These are phyloP conservation scores for Eublepharis macularius DNA, from an alignment of 2,113 vertebrate genomes.

Conservation along the genomic window DNA sequence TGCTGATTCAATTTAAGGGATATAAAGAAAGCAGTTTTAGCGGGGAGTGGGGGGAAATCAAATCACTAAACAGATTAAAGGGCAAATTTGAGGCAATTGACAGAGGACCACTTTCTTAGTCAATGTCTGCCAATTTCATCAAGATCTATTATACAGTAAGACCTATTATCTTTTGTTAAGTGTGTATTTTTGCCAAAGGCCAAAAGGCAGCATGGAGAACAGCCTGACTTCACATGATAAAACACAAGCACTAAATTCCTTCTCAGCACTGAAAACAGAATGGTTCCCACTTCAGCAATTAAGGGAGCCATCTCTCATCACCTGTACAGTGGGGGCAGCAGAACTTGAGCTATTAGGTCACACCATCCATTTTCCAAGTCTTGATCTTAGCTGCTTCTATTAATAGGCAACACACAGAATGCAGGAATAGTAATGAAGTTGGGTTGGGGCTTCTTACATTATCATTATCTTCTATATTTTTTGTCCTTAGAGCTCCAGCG, in stretches of 20 bases:
- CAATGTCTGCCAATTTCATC: constrained; percentile 59
- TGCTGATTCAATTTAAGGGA: constrained; percentile 49
- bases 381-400: neutral
- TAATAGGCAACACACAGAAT: neutral
- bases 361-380: constrained; percentile 15
- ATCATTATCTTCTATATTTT: constrained; percentile 14
- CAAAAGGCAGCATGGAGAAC: constrained; percentile 21
- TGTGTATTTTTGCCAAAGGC: constrained; percentile 46
- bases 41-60: constrained; percentile 35
- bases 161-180: constrained; percentile 55
- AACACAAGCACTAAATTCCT: constrained; percentile 45
- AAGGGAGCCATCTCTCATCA: neutral
- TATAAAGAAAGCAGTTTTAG: constrained; percentile 44
- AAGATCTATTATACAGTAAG: constrained; percentile 52
- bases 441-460: constrained; percentile 21
- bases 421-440: constrained; percentile 8
- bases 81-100: constrained; percentile 40
- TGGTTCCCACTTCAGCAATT: neutral
- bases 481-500: neutral
- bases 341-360: neutral
- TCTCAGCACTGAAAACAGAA: constrained; percentile 31
- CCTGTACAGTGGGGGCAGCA: neutral
- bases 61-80: constrained; percentile 61
- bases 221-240: constrained; percentile 51
- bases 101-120: constrained; percentile 32